These are phyloP conservation scores for Clostera curtula DNA, from an alignment of 2,888 invertebrate genomes.

Conservation along the genomic window DNA sequence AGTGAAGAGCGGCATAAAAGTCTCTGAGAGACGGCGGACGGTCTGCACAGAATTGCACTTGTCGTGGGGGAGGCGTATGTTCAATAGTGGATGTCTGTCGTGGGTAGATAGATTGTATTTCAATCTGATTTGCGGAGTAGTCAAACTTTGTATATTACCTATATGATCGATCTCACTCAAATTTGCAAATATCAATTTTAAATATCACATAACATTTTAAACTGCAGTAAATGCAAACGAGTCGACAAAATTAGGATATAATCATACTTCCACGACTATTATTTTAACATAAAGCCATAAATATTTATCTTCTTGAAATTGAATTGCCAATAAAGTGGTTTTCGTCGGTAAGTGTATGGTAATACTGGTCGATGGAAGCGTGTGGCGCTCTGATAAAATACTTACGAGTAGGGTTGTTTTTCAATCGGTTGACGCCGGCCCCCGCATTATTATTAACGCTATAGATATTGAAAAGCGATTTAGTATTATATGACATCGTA, in stretches of 20 bases:
- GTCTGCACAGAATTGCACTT: too few species aligned
- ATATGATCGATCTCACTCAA: too few species aligned
- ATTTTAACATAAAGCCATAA: conserved; percentile 25
- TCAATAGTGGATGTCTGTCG: too few species aligned
- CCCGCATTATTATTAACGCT: conserved; percentile 36
- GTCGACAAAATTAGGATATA: conserved; percentile 1
- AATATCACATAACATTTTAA: too few species aligned
- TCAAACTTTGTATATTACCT: too few species aligned
- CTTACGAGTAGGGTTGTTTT: conserved; percentile 53
- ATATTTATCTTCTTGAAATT: conserved; percentile 34
- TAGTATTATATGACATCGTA: conserved; percentile 23
- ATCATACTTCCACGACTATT: conserved; percentile 10
- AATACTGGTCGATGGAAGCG: conserved; percentile 42
- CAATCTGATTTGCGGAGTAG: too few species aligned
- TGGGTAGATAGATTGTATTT: too few species aligned
- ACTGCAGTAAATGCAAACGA: too few species aligned
- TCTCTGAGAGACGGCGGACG: too few species aligned
- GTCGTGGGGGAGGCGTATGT: too few species aligned
- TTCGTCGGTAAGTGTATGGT: conserved; percentile 49
- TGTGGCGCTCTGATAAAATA: conserved; percentile 52
- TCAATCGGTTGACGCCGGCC: conserved; percentile 39
- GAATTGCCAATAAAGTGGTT: conserved; percentile 37
- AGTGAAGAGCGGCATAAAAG: too few species aligned
- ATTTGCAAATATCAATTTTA: too few species aligned
- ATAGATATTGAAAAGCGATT: conserved; percentile 26